A percentile compares a stretch with the other conserved stretches of the same genome.
phyloP scores from a whole-genome alignment of 2,888 invertebrate species.

The Melipona beecheii region DNA sequence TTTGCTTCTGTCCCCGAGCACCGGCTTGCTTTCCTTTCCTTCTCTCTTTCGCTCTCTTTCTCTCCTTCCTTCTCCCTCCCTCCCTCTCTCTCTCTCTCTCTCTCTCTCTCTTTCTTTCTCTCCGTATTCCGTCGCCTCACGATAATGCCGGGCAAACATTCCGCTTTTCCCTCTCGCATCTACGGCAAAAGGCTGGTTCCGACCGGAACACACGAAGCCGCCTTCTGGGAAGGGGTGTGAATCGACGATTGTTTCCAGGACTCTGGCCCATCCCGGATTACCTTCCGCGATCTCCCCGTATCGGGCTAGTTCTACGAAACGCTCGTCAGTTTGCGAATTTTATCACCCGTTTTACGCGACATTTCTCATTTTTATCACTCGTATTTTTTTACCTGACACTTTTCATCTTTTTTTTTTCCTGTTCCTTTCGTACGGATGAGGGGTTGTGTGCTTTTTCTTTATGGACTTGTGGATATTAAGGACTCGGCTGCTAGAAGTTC shows the following conservation, averaged over 20 bases:
- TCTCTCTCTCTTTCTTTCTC: conserved; percentile 28
- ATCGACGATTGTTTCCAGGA: conserved; percentile 15
- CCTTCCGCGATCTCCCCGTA: neutral
- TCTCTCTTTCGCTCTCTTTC: conserved; percentile 46
- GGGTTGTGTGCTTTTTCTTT: too few species aligned
- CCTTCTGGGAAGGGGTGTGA: conserved; percentile 20
- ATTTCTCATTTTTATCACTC: neutral
- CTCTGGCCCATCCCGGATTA: neutral
- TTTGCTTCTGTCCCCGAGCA: conserved; percentile 49
- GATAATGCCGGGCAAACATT: conserved; percentile 71
- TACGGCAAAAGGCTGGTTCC: conserved; percentile 11
- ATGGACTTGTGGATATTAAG: too few species aligned
- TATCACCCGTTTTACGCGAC: neutral
- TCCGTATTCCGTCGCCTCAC: conserved; percentile 56
- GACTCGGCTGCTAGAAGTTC: too few species aligned
- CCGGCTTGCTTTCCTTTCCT: conserved; percentile 77
- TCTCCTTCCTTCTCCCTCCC: neutral
- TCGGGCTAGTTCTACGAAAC: neutral
- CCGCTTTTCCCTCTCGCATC: conserved; percentile 51
- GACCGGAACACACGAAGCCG: neutral
- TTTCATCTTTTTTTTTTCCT: neutral
- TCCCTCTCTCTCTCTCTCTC: conserved; percentile 31
- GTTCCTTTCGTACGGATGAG: neutral
- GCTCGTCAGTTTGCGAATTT: neutral
- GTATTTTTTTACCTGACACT: neutral